phyloP scores from a whole-genome alignment of 2,888 invertebrate species.

The Caenorhabditis sp. region DNA sequence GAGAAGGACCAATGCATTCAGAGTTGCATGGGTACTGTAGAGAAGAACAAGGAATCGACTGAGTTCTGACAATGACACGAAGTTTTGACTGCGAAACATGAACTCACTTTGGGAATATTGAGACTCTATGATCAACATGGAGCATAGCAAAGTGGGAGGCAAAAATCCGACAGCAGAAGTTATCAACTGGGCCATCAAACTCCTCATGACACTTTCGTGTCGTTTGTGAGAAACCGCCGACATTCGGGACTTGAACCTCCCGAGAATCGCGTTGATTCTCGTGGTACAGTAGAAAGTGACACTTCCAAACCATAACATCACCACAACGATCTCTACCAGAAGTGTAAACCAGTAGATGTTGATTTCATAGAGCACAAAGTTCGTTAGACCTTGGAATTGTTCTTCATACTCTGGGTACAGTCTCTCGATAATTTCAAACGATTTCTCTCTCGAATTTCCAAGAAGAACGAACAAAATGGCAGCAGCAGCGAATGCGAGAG shows the following conservation, averaged over 20 bases:
- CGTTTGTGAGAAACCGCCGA: background rate
- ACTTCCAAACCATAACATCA: background rate
- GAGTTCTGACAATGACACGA: background rate
- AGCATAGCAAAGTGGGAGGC: background rate
- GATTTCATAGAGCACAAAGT: background rate
- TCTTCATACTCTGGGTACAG: background rate
- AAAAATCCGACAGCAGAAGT: background rate
- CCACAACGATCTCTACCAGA: background rate
- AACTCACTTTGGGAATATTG: background rate
- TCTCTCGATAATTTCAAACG: background rate
- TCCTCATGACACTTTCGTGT: slow-evolving; percentile 8
- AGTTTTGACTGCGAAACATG: background rate
- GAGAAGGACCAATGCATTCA: slow-evolving; percentile 24
- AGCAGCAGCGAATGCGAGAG: too few species aligned
- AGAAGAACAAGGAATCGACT: slow-evolving; percentile 7
- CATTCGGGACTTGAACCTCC: background rate
- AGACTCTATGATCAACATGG: background rate
- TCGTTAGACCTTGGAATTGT: background rate
- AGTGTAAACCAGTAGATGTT: background rate
- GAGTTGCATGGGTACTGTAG: background rate
- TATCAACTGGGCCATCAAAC: slow-evolving; percentile 20
- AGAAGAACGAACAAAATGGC: too few species aligned
- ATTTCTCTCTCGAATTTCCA: background rate
- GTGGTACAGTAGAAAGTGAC: background rate
- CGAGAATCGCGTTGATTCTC: background rate